phyloP scores from a whole-genome alignment of 2,113 vertebrate species.

The Salvelinus alpinus region DNA sequence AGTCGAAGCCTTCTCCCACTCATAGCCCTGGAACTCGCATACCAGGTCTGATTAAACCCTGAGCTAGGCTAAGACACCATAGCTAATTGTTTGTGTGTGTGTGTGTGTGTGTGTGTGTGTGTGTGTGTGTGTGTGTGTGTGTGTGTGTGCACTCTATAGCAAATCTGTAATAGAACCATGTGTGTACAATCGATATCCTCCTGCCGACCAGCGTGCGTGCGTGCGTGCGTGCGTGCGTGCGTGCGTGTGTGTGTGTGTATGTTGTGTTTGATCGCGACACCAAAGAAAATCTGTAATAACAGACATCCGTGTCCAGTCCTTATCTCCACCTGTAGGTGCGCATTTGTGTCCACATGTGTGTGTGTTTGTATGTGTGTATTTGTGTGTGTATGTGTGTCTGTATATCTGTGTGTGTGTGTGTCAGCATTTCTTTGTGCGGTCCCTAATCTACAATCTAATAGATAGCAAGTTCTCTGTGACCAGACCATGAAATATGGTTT shows the following conservation, averaged over 20 bases:
- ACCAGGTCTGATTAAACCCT: slow-evolving; percentile 21
- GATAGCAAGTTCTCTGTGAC: background rate
- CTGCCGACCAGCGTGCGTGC: background rate
- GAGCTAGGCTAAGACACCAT: slow-evolving; percentile 15
- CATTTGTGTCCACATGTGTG: background rate
- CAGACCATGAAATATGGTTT: background rate
- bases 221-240: background rate
- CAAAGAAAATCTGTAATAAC: background rate
- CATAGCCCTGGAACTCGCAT: slow-evolving; percentile 7
- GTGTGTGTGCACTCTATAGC: slow-evolving; percentile 4
- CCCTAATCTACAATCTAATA: background rate
- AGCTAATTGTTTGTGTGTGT: slow-evolving; percentile 20
- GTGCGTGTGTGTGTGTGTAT: background rate
- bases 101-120: slow-evolving; percentile 7
- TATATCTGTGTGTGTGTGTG: background rate
- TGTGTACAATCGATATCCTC: background rate
- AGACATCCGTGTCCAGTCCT: background rate
- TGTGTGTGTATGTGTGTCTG: no score
- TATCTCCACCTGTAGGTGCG: background rate
- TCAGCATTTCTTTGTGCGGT: background rate
- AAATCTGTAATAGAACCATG: slow-evolving; percentile 6
- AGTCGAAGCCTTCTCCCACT: background rate
- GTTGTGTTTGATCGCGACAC: background rate
- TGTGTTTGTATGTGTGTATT: background rate
- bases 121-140: slow-evolving; percentile 3